Conservation (phyloP, 2,113 vertebrate genomes). For the Tenebrosternarchus preto region DNA sequence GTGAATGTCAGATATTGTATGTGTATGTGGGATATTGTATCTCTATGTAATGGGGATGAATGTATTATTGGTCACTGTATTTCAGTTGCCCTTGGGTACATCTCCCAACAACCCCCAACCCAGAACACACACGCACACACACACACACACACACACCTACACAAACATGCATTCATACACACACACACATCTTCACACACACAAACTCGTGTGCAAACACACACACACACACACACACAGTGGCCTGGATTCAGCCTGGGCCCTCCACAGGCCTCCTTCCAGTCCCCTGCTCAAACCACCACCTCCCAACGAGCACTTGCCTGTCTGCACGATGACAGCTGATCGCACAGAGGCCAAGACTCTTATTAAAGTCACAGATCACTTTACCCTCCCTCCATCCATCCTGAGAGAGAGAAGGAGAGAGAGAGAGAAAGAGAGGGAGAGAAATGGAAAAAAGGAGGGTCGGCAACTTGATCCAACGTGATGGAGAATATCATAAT, state of each 20-base stretch:
- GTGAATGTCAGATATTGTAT: slow-evolving; percentile 61
- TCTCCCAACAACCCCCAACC: background rate
- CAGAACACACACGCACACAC: too few species aligned
- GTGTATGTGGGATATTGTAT: slow-evolving; percentile 63
- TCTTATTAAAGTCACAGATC: slow-evolving; percentile 99
- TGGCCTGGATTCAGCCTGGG: background rate
- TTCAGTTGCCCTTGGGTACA: too few species aligned
- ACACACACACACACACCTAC: background rate
- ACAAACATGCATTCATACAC: background rate
- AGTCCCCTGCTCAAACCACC: slow-evolving; percentile 60
- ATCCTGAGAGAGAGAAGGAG: slow-evolving; percentile 68
- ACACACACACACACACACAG: slow-evolving; percentile 47
- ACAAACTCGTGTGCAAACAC: background rate
- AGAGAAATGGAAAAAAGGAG: background rate
- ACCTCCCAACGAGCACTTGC: slow-evolving; percentile 56
- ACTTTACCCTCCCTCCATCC: slow-evolving; percentile 85
- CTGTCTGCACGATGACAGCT: slow-evolving; percentile 92
- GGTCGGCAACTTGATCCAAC: slow-evolving; percentile 45
- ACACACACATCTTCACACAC: background rate
- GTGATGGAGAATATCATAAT: background rate
- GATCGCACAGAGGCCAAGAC: slow-evolving; percentile 91
- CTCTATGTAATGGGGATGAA: slow-evolving; percentile 72
- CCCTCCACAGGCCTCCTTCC: too few species aligned
- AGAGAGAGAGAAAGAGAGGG: slow-evolving; percentile 21
- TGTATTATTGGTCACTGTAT: slow-evolving; percentile 44